Evolutionary conservation across 2,888 invertebrate species (phyloP).

Genomic region (Sisyra nigra): DNA sequence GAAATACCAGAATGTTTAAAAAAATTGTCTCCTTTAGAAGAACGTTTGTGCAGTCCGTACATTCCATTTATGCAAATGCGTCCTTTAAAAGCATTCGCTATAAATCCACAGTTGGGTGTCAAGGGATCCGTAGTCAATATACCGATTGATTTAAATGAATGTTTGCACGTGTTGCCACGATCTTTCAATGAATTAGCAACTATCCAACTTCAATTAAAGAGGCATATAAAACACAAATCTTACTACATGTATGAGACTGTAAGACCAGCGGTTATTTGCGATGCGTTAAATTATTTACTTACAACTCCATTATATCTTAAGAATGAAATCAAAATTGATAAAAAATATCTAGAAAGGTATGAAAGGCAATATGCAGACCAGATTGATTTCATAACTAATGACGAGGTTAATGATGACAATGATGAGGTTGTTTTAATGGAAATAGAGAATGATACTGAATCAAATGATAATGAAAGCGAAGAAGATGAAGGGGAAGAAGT

Average conservation of each 20-base stretch:
- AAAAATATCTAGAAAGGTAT: no score
- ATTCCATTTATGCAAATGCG: conserved; percentile 22
- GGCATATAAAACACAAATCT: conserved; percentile 15
- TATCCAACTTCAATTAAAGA: conserved; percentile 17
- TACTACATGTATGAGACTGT: conserved; percentile 19
- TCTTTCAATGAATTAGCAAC: conserved; percentile 15
- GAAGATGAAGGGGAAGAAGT: no score
- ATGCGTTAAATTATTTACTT: no score
- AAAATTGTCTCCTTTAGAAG: conserved; percentile 17
- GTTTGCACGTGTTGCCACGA: conserved; percentile 14
- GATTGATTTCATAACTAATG: no score
- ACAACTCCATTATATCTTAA: no score
- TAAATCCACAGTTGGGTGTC: conserved; percentile 18
- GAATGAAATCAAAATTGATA: no score
- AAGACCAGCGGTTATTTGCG: no score
- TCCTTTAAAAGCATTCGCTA: conserved; percentile 16
- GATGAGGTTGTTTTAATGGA: no score
- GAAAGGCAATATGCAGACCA: no score
- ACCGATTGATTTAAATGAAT: conserved; percentile 15
- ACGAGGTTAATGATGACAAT: no score
- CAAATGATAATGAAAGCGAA: no score
- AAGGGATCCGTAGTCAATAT: conserved; percentile 20
- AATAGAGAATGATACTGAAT: no score
- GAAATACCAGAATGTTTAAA: conserved; percentile 14
- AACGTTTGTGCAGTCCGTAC: conserved; percentile 19